Evolutionary conservation across 1,140 invertebrate genomes (phyloP), one percentile per base, ranked within the genome.

Genomic region (Teleogryllus occipitalis): DNA sequence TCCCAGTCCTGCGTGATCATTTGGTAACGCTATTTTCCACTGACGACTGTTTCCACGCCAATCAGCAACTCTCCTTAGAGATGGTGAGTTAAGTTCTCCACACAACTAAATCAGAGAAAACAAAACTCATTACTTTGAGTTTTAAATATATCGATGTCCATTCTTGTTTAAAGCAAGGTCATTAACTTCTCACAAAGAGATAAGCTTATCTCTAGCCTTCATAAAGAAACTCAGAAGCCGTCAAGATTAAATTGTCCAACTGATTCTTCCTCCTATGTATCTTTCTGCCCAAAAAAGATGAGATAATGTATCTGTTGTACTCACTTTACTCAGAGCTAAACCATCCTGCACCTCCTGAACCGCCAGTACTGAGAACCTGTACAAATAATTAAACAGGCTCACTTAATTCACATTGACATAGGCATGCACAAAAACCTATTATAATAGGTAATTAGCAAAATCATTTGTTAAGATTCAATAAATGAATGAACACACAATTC

Each of bases 341-440:
- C 88, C 87, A 82, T 92, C 91, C 75, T 89, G 84, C 46, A 95
- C 85, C 84, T 94, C 93, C 87, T 95, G 93, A 65, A 94, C 86
- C 80, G 91, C 92, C 80, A 95, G 83, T 82, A 95, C 84, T 81
- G 92, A 91, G 84, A 94, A 89, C 80, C 93, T 75, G 7, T 75
- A 12, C 6, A 21, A 15, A 73, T 73, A 39, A 39, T 39, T n/a
- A 5, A 39, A 39, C 27, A 1, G 1, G 27, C 27, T 39, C 27
- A 39, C 27, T 39, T 39, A 39, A 39, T 39, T 39, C 27, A 39
- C 27, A 39, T 39, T 39, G 5, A 39, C 27, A 39, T 39, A 39
- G 5, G 5, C 27, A 39, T 39, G 27, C 27, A 39, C 27, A 39
- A 39, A 39, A 39, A 39, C 27, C 27, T 39, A 2, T 39, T 39